Evolutionary conservation across 2,888 invertebrate species (phyloP), one percentile per base, ranked within the genome.

Genomic region (Lochmaea crataegi): DNA sequence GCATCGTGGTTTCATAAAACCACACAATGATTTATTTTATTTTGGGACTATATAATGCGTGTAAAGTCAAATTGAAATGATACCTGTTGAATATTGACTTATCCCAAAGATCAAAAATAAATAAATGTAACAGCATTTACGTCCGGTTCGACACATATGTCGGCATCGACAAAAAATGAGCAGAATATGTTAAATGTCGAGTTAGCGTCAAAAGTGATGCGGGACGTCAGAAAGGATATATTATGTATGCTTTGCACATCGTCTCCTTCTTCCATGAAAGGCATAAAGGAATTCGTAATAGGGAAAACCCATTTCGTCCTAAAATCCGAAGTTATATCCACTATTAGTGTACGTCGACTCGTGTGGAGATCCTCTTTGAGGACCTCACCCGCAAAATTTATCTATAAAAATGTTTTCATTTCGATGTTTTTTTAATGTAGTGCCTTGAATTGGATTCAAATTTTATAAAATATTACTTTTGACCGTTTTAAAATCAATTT

Each of bases 321-420:
- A 70, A 76, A 78, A 76, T 74, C 76, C 74, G 58, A 72, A 78
- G 72, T 75, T 76, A 75, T 78, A 70, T 76, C 73, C 70, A 71
- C 69, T 76, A 76, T 75, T 75, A 74, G 75, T 78, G 71, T 58
- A 74, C 76, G 77, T 77, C 77, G 69, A 69, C 41, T 41, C 42
- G 16, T 16, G 16, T 61, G 14, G 61, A 41, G 18, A 41, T 61
- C 11, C 41, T 41, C 18, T 51, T 61, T 16, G 2, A 41, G 41
- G 41, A 41, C 61, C 2, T 58, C 32, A n/a, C 32, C 12, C 5
- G 32, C 58, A 10, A 58, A 58, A 14, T 56, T 12, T 18, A 58
- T 58, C 11, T 58, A 32, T 14, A 58, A 57, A 57, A 26, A 57
- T 57, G n/a, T 57, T 57, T 57, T 26, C 11, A 57, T 14, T 57